Evolutionary conservation across 2,797 vertebrate species (phyloP).

Genomic region (Pseudomugil gertrudae): DNA sequence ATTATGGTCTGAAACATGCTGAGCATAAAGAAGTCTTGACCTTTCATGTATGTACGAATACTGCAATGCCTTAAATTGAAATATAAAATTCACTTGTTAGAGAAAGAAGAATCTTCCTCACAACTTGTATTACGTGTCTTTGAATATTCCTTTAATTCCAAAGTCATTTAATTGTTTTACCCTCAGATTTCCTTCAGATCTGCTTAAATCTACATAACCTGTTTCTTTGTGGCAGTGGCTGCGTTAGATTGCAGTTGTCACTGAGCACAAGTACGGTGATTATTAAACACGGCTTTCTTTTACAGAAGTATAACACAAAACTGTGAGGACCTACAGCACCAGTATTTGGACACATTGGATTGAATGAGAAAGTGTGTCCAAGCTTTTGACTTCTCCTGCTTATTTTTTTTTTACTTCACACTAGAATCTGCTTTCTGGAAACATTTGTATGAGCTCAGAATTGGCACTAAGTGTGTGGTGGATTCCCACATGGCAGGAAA

Average conservation of each 20-base stretch:
- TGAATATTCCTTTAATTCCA: neutral
- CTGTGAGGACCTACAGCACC: constrained; percentile 5
- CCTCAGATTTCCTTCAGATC: constrained; percentile 67
- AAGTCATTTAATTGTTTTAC: constrained; percentile 24
- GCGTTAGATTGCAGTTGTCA: constrained; percentile 20
- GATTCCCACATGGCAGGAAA: constrained; percentile 49
- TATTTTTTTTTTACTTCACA: constrained; percentile 20
- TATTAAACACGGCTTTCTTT: constrained; percentile 30
- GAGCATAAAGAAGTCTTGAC: neutral
- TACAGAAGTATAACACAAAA: constrained; percentile 22
- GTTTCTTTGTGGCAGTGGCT: constrained; percentile 37
- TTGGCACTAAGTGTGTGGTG: constrained; percentile 42
- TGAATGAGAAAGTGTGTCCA: neutral
- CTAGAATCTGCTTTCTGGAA: constrained; percentile 33
- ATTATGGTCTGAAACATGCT: neutral
- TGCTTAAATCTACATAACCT: constrained; percentile 46
- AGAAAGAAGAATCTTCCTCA: neutral
- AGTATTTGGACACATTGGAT: neutral
- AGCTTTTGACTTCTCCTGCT: neutral
- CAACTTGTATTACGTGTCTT: neutral
- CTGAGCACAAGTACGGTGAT: constrained; percentile 23
- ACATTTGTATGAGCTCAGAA: constrained; percentile 36
- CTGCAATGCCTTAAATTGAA: constrained; percentile 10
- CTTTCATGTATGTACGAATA: neutral
- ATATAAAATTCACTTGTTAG: constrained; percentile 5